These are phyloP conservation scores for Deilephila elpenor DNA, from an alignment of 2,888 invertebrate genomes.

Conservation along the genomic window DNA sequence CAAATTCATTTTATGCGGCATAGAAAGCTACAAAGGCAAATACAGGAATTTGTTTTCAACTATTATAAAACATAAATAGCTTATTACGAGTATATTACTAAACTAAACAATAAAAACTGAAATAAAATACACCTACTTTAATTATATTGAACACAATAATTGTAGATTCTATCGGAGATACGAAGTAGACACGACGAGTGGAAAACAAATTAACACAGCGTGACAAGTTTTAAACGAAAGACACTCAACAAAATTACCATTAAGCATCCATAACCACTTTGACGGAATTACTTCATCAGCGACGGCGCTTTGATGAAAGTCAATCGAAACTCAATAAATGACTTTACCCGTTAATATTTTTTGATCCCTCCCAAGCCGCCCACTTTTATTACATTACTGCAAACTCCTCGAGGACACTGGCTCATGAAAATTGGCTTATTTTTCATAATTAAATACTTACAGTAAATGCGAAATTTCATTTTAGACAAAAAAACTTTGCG, in stretches of 20 bases:
- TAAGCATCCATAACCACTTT: constrained; percentile 28
- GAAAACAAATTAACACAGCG: constrained; percentile 8
- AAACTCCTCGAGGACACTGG: background rate
- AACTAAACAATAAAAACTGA: no score
- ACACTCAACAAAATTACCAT: constrained; percentile 27
- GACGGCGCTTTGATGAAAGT: constrained; percentile 55
- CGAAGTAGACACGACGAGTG: background rate
- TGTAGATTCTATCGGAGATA: background rate
- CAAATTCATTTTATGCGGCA: background rate
- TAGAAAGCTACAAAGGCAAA: no score
- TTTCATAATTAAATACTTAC: background rate
- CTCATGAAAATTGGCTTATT: constrained; percentile 5
- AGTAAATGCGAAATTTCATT: background rate
- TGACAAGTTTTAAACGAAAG: constrained; percentile 20
- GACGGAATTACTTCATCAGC: constrained; percentile 50
- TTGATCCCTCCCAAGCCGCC: constrained; percentile 19
- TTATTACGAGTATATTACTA: background rate
- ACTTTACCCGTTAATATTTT: constrained; percentile 41
- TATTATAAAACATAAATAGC: background rate
- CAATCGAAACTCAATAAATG: constrained; percentile 55
- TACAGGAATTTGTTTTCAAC: no score
- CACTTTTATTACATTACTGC: constrained; percentile 11
- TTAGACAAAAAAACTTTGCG: background rate
- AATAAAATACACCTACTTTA: no score
- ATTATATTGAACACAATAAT: no score